A percentile compares a stretch with the other conserved stretches of the same genome.
These are phyloP conservation scores for Tautogolabrus adspersus DNA, from an alignment of 2,113 vertebrate genomes.

Conservation along the genomic window DNA sequence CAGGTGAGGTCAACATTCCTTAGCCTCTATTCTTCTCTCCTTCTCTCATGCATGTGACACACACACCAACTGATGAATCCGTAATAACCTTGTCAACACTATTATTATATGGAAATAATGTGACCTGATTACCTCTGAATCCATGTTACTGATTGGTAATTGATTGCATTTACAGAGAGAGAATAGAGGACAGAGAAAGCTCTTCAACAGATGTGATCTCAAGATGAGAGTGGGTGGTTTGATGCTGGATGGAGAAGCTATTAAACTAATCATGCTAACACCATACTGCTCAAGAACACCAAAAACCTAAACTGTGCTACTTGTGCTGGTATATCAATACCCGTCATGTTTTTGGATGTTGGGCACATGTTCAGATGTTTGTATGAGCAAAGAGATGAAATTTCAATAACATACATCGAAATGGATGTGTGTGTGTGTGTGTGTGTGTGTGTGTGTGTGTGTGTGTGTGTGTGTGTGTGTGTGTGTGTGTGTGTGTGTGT, in stretches of 20 bases:
- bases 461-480: not conserved
- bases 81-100: slow-evolving; percentile 33
- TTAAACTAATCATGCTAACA: slow-evolving; percentile 29
- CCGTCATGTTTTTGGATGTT: no score
- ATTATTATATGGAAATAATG: slow-evolving; percentile 19
- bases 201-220: not conserved
- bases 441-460: not conserved
- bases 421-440: no score
- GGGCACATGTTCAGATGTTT: no score
- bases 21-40: not conserved
- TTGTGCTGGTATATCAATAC: not conserved
- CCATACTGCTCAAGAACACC: slow-evolving; percentile 27
- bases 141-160: slow-evolving; percentile 16
- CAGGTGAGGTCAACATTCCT: slow-evolving; percentile 18
- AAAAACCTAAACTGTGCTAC: slow-evolving; percentile 15
- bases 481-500: not conserved
- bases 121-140: slow-evolving; percentile 42
- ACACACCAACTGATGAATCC: slow-evolving; percentile 30
- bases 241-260: slow-evolving; percentile 5
- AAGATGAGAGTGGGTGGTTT: not conserved
- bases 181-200: slow-evolving; percentile 27
- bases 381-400: no score
- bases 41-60: slow-evolving; percentile 19
- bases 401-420: no score
- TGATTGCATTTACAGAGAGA: slow-evolving; percentile 36